Evolutionary conservation across 2,888 invertebrate species (phyloP).

Genomic region (Coelinius sp.): DNA sequence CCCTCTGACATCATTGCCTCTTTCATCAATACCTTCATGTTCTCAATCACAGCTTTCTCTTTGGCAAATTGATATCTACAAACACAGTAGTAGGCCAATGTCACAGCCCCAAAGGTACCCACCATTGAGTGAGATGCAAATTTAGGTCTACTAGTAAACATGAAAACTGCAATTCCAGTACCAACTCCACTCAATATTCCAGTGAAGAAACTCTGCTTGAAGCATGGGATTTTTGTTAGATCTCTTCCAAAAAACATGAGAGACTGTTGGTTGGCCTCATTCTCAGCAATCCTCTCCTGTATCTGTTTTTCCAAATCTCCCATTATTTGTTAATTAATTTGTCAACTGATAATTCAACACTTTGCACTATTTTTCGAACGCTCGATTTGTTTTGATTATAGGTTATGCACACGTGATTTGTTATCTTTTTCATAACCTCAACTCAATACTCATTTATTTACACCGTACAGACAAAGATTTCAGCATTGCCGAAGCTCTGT

Average conservation of each 20-base stretch:
- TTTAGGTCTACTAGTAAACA: conserved; percentile 80
- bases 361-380: not conserved
- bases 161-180: conserved; percentile 78
- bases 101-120: conserved; percentile 34
- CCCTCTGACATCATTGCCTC: not conserved
- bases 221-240: conserved; percentile 84
- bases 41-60: conserved; percentile 33
- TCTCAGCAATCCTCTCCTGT: not conserved
- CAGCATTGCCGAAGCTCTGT: not conserved
- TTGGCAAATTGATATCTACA: conserved; percentile 39
- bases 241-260: conserved; percentile 80
- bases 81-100: conserved; percentile 23
- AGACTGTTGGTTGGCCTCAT: conserved; percentile 66
- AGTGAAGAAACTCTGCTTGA: conserved; percentile 82
- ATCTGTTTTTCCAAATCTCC: not conserved
- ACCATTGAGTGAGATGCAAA: conserved; percentile 51
- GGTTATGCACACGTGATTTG: not conserved
- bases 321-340: not conserved
- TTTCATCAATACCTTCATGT: conserved; percentile 30
- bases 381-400: not conserved
- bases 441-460: no score
- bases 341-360: not conserved
- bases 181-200: conserved; percentile 81
- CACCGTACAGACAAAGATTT: not conserved
- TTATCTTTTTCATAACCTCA: not conserved